Evolutionary conservation across 2,888 invertebrate species (phyloP).

Genomic region (Brenthis hecate): DNA sequence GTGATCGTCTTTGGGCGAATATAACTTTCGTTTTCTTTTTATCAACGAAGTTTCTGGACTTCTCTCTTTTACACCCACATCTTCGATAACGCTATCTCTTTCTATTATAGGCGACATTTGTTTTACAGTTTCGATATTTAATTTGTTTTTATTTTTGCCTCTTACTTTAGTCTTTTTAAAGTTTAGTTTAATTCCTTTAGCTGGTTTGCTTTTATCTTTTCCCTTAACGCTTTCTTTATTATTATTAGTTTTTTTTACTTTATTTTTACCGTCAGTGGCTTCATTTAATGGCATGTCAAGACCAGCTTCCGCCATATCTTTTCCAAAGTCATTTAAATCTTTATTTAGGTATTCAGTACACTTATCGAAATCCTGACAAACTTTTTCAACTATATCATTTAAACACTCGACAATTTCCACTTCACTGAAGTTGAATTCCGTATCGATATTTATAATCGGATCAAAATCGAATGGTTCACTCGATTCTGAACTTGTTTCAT

Average conservation of each 20-base stretch:
- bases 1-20: conserved; percentile 64
- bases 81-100: conserved; percentile 42
- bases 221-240: conserved; percentile 26
- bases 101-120: conserved; percentile 56
- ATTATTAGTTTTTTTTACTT: not conserved
- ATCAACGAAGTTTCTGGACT: conserved; percentile 35
- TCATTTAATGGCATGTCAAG: conserved; percentile 11
- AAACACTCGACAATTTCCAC: conserved; percentile 59
- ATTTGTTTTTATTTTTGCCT: conserved; percentile 42
- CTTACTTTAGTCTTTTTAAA: conserved; percentile 41
- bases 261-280: not conserved
- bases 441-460: conserved; percentile 38
- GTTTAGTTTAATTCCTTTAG: conserved; percentile 35
- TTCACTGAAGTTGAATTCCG: conserved; percentile 43
- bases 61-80: conserved; percentile 3
- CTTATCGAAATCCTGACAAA: conserved; percentile 59
- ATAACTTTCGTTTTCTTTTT: conserved; percentile 65
- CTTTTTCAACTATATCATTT: conserved; percentile 59
- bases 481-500: conserved; percentile 57
- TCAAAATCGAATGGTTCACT: conserved; percentile 53
- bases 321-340: conserved; percentile 29
- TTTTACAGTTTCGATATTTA: conserved; percentile 38
- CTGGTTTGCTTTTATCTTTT: conserved; percentile 32
- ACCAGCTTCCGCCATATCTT: conserved; percentile 11
- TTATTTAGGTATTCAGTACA: conserved; percentile 49